phyloP scores from a whole-genome alignment of 2,113 vertebrate species.

The Bubo blakistoni region DNA sequence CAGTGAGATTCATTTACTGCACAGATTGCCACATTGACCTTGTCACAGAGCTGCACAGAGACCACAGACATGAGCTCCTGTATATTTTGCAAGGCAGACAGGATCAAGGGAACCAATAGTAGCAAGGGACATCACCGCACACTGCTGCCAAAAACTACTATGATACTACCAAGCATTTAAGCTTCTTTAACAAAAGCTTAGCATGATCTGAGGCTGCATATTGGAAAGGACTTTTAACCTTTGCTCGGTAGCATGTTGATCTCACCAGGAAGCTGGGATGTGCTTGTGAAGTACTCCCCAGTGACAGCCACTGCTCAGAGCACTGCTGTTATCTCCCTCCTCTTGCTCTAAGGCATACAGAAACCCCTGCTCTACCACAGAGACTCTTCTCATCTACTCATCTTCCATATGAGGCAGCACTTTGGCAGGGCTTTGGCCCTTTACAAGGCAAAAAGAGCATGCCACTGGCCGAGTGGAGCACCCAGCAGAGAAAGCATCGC shows the following conservation, averaged over 20 bases:
- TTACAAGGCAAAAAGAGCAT: background rate
- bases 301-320: background rate
- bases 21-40: background rate
- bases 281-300: background rate
- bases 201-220: background rate
- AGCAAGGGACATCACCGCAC: background rate
- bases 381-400: background rate
- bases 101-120: background rate
- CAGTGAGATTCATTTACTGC: background rate
- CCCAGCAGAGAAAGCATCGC: background rate
- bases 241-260: background rate
- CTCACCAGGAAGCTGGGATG: background rate
- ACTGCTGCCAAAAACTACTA: background rate
- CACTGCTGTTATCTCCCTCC: background rate
- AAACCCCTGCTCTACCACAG: background rate
- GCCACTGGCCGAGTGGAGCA: background rate
- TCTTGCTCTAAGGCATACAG: background rate
- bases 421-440: background rate
- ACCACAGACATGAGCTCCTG: background rate
- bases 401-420: background rate
- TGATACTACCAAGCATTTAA: background rate
- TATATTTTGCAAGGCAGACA: background rate
- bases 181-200: background rate
- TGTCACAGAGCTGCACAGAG: background rate
- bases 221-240: background rate